Evolutionary conservation across 2,113 vertebrate species (phyloP).

Genomic region (Lampris incognitus): DNA sequence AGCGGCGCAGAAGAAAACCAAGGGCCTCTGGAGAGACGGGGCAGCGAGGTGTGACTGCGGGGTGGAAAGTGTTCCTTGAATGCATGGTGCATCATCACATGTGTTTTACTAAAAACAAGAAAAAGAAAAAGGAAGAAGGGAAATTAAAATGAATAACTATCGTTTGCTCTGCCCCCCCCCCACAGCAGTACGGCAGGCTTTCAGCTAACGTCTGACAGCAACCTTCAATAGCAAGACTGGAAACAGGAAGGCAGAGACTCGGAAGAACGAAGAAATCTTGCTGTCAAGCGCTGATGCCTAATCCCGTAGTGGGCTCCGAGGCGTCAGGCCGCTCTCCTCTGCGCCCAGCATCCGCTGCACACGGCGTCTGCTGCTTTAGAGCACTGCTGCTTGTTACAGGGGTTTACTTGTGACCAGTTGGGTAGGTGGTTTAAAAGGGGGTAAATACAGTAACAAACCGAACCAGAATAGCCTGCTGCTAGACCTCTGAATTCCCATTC

Average conservation of each 20-base stretch:
- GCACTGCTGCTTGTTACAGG: too few species aligned
- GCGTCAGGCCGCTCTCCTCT: slow-evolving; percentile 23
- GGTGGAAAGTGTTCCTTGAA: slow-evolving; percentile 28
- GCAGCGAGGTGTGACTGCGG: slow-evolving; percentile 6
- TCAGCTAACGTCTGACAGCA: slow-evolving; percentile 45
- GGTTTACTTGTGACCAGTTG: too few species aligned
- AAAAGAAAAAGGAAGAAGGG: neutral
- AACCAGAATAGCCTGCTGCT: too few species aligned
- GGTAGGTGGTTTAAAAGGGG: too few species aligned
- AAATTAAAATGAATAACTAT: neutral
- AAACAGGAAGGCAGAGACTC: slow-evolving; percentile 41
- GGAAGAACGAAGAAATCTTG: slow-evolving; percentile 43
- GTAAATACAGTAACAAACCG: too few species aligned
- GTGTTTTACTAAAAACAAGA: slow-evolving; percentile 20
- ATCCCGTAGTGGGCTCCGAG: slow-evolving; percentile 48
- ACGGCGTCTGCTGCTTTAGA: too few species aligned
- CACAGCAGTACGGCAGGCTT: slow-evolving; percentile 29
- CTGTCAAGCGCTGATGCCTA: slow-evolving; percentile 40
- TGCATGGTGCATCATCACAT: slow-evolving; percentile 28
- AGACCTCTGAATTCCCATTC: too few species aligned
- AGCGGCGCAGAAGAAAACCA: slow-evolving; percentile 16
- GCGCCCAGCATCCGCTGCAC: neutral
- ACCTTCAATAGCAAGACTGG: slow-evolving; percentile 57
- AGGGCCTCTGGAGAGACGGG: slow-evolving; percentile 10
- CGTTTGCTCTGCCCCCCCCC: slow-evolving; percentile 12